Percentiles rank a stretch among this genome's conserved stretches.
These are phyloP conservation scores for Syngnathoides biaculeatus DNA, from an alignment of 2,113 vertebrate genomes.

Conservation along the genomic window DNA sequence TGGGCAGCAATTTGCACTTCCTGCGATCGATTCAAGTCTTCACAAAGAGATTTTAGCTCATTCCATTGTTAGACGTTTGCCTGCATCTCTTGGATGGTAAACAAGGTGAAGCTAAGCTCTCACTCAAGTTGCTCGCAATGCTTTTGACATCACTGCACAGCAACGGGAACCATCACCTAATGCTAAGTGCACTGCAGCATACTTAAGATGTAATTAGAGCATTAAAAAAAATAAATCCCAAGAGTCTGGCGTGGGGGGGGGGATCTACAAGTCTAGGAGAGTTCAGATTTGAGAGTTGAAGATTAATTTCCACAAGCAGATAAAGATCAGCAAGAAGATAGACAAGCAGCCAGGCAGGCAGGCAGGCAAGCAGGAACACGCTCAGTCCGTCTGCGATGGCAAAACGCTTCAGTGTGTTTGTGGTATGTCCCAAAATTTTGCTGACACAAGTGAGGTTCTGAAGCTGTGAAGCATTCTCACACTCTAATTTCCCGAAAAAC, in stretches of 20 bases:
- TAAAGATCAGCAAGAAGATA: conserved; percentile 22
- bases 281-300: conserved; percentile 4
- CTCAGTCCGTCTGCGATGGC: conserved; percentile 3
- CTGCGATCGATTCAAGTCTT: conserved; percentile 17
- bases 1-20: conserved; percentile 12
- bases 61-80: not conserved
- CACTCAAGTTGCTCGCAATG: conserved; percentile 36
- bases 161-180: conserved; percentile 6
- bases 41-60: not conserved
- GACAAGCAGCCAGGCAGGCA: not conserved
- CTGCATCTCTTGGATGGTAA: conserved; percentile 26
- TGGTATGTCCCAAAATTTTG: conserved; percentile 1
- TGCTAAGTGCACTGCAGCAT: conserved; percentile 2
- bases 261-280: not conserved
- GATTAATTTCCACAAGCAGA: conserved; percentile 4
- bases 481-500: not conserved
- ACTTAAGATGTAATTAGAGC: conserved; percentile 34
- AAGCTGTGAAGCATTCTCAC: not conserved
- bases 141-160: conserved; percentile 30
- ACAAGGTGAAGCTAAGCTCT: conserved; percentile 25
- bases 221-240: conserved; percentile 26
- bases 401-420: conserved; percentile 2
- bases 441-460: not conserved
- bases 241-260: not conserved
- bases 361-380: conserved; percentile 7